Conservation (phyloP, 1,140 invertebrate genomes). For the Aphelinus atriplicis region DNA sequence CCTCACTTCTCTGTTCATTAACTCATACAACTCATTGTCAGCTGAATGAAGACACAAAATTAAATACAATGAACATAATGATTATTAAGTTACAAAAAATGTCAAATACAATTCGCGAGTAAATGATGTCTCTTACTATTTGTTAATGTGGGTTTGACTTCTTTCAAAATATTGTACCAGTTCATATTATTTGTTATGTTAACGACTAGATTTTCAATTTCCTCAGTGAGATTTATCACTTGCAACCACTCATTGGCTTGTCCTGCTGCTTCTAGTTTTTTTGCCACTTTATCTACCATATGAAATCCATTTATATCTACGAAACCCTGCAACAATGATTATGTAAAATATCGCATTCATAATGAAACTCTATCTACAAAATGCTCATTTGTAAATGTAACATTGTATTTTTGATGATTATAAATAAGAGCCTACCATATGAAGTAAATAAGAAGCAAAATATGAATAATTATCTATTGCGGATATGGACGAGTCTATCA, state of each 20-base stretch:
- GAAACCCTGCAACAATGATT: slow-evolving; percentile 63
- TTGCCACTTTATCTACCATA: slow-evolving; percentile 65
- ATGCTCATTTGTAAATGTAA: too few relatives aligned
- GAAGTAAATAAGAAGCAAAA: slow-evolving; percentile 81
- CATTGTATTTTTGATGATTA: slow-evolving; percentile 1
- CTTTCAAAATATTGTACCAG: slow-evolving; percentile 83
- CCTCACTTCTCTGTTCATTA: slow-evolving; percentile 81
- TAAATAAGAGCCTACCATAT: slow-evolving; percentile 66
- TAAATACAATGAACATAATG: not conserved
- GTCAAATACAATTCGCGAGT: too few relatives aligned
- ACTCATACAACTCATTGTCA: slow-evolving; percentile 58
- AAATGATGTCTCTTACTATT: not conserved
- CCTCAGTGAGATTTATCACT: slow-evolving; percentile 74
- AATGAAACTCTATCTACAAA: too few relatives aligned
- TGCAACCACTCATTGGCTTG: slow-evolving; percentile 66
- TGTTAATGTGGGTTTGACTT: slow-evolving; percentile 36
- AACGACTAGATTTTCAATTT: slow-evolving; percentile 71
- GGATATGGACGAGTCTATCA: slow-evolving; percentile 89
- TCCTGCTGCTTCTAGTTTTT: slow-evolving; percentile 65
- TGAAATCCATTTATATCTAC: slow-evolving; percentile 71
- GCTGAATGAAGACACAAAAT: not conserved
- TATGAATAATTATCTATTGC: slow-evolving; percentile 82
- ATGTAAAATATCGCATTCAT: not conserved
- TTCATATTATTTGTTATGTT: slow-evolving; percentile 73
- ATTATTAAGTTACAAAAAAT: not conserved